phyloP scores from a whole-genome alignment of 2,888 invertebrate genomes.

The Hirudinaria manillensis region DNA sequence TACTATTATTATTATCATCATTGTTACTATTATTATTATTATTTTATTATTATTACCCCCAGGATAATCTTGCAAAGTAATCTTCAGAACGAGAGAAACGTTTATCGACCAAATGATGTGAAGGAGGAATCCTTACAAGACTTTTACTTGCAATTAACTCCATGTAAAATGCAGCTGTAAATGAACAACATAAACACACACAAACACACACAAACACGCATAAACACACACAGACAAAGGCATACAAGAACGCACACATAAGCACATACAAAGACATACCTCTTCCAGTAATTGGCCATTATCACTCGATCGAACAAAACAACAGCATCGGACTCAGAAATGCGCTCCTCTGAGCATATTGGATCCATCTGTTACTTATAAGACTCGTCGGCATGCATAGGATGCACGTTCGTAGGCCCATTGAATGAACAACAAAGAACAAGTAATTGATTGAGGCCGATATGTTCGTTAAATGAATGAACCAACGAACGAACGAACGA shows the following conservation, averaged over 20 bases:
- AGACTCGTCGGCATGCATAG: too few relatives aligned
- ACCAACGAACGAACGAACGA: neutral
- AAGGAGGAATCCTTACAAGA: neutral
- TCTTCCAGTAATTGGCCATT: too few relatives aligned
- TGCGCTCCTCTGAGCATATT: too few relatives aligned
- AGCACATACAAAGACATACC: slow-evolving; percentile 4
- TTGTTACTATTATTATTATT: too few relatives aligned
- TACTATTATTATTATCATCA: too few relatives aligned
- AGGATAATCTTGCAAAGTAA: too few relatives aligned
- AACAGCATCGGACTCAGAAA: too few relatives aligned
- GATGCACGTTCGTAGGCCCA: neutral
- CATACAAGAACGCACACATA: neutral
- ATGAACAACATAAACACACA: neutral
- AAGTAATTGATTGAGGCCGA: neutral
- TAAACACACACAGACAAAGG: neutral
- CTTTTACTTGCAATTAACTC: neutral
- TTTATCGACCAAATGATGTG: neutral
- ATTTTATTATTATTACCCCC: too few relatives aligned
- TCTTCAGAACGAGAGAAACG: neutral
- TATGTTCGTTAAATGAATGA: neutral
- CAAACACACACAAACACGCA: neutral
- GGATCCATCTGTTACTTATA: too few relatives aligned
- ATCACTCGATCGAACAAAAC: too few relatives aligned
- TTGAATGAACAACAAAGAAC: neutral
- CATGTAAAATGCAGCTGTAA: neutral